Percentiles rank a stretch among this genome's conserved stretches.
phyloP scores from a whole-genome alignment of 1,140 invertebrate genomes.

The Zaprionus ghesquierei region DNA sequence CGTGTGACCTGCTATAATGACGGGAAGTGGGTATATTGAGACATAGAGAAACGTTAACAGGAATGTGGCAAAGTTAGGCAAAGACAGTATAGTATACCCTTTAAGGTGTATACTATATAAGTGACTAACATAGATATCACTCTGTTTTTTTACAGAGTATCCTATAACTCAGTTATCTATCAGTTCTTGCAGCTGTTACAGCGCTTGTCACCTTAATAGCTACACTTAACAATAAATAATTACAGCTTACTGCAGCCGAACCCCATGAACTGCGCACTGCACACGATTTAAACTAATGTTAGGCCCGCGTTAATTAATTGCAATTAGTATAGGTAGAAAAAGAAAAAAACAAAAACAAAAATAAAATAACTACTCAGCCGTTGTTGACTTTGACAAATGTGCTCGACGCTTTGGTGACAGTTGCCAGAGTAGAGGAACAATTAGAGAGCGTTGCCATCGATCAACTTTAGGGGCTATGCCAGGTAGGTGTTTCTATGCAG shows the following conservation, averaged over 20 bases:
- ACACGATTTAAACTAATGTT: slow-evolving; percentile 49
- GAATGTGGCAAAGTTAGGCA: background rate
- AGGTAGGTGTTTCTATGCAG: slow-evolving; percentile 16
- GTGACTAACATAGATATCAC: no score
- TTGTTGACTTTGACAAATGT: slow-evolving; percentile 65
- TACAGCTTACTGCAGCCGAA: background rate
- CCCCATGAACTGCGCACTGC: background rate
- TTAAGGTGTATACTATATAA: background rate
- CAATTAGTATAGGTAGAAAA: slow-evolving; percentile 67
- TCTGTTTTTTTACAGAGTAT: background rate
- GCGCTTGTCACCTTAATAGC: background rate
- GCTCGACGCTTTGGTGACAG: slow-evolving; percentile 42
- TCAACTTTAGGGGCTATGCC: slow-evolving; percentile 33
- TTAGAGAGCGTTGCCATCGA: slow-evolving; percentile 52
- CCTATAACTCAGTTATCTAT: background rate
- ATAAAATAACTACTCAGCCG: slow-evolving; percentile 2
- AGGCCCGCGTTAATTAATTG: slow-evolving; percentile 49
- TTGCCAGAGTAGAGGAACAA: slow-evolving; percentile 30
- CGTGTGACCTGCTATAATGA: background rate
- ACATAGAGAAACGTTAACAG: background rate
- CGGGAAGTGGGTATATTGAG: background rate
- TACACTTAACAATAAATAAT: background rate
- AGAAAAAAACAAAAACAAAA: slow-evolving; percentile 4
- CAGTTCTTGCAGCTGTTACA: background rate
- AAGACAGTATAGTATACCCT: background rate